Evolutionary conservation across 2,797 vertebrate genomes (phyloP).

Genomic region (Buphagus erythrorhynchus): DNA sequence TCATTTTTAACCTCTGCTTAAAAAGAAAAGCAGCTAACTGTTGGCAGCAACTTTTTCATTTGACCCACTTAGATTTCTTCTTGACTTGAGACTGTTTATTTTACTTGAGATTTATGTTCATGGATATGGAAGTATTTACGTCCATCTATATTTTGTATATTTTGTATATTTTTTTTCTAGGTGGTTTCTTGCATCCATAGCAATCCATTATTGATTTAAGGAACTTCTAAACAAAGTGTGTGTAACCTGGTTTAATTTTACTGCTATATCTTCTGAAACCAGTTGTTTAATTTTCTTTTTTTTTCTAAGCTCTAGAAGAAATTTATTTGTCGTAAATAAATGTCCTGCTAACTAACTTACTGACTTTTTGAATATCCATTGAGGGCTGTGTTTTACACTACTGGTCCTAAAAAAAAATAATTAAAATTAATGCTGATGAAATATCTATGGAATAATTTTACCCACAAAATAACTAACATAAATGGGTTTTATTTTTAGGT

Average conservation of each 20-base stretch:
- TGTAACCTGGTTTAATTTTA: not conserved
- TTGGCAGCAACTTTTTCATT: not conserved
- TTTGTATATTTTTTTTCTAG: not conserved
- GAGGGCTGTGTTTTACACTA: not conserved
- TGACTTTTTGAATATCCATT: not conserved
- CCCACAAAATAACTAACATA: not conserved
- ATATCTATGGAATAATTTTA: not conserved
- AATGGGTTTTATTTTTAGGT: slow-evolving; percentile 27
- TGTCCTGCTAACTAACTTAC: not conserved
- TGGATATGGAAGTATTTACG: not conserved
- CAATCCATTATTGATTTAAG: not conserved
- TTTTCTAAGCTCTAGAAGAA: not conserved
- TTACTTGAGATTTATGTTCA: not conserved
- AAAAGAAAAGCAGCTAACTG: not conserved
- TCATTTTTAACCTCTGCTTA: not conserved
- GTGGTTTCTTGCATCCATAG: not conserved
- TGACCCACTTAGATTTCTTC: not conserved
- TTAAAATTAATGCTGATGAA: not conserved
- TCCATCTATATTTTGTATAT: not conserved
- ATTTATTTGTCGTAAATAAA: not conserved
- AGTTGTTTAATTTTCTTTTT: not conserved
- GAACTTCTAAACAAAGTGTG: not conserved
- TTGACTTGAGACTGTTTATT: not conserved
- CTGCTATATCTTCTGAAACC: not conserved
- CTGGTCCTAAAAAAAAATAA: not conserved